Conservation (phyloP, 2,113 vertebrate species). For the Oceanites oceanicus region DNA sequence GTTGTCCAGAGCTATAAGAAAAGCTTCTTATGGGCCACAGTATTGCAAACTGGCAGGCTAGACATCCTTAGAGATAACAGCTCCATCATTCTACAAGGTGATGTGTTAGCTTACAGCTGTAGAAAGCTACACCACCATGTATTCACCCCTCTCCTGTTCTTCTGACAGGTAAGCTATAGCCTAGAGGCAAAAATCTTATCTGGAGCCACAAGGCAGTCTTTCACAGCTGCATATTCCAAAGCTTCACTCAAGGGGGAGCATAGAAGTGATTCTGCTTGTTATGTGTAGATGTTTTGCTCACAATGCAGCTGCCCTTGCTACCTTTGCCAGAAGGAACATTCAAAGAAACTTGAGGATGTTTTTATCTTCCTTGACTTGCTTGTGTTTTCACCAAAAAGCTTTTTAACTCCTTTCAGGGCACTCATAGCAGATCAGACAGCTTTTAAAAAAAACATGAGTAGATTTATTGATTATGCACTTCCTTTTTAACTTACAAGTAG, state of each 20-base stretch:
- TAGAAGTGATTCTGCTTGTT: neutral
- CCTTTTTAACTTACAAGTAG: slow-evolving; percentile 45
- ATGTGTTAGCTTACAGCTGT: neutral
- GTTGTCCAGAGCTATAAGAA: no score
- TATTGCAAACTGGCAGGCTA: neutral
- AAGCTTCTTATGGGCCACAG: neutral
- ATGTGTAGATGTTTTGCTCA: neutral
- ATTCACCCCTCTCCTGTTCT: neutral
- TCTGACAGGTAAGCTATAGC: neutral
- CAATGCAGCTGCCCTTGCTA: neutral
- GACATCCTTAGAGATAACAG: neutral
- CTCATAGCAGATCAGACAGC: neutral
- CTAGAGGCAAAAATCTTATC: neutral
- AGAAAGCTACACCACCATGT: neutral
- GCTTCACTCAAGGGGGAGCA: neutral
- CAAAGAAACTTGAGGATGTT: neutral
- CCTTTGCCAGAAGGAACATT: neutral
- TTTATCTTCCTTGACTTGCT: neutral
- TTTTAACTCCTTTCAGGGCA: neutral
- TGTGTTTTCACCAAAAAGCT: neutral
- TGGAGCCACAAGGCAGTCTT: neutral
- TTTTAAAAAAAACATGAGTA: neutral
- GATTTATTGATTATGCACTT: slow-evolving; percentile 51
- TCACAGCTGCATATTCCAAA: neutral
- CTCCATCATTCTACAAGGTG: neutral